Evolutionary conservation across 2,113 vertebrate genomes (phyloP).

Genomic region (Bos indicus): DNA sequence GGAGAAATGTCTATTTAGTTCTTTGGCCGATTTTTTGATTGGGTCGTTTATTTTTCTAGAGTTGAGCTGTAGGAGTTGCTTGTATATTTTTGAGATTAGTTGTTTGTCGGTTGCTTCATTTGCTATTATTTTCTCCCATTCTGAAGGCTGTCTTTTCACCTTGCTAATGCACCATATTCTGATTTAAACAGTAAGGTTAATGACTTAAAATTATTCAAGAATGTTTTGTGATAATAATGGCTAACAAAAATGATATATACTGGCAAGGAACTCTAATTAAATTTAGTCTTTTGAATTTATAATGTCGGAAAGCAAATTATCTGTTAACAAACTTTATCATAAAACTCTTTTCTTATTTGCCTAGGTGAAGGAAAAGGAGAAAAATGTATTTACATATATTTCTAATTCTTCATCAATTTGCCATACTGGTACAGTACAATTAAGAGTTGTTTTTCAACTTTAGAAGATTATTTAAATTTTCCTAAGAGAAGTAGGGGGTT

Average conservation of each 20-base stretch:
- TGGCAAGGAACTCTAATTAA: not conserved
- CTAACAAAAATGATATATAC: not conserved
- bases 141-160: no score
- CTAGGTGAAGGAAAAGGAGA: not conserved
- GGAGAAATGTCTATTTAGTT: no score
- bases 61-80: no score
- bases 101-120: no score
- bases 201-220: constrained; percentile 3
- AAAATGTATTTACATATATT: not conserved
- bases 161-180: not conserved
- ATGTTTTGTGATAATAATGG: not conserved
- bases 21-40: no score
- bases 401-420: not conserved
- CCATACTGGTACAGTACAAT: not conserved
- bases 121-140: no score
- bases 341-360: constrained; percentile 11
- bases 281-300: not conserved
- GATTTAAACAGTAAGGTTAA: not conserved
- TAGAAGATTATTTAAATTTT: not conserved
- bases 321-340: not conserved
- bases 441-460: not conserved
- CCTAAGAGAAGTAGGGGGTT: not conserved
- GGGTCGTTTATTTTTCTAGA: no score
- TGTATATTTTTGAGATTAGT: no score
- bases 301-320: not conserved